Evolutionary conservation across 2,113 vertebrate genomes (phyloP).

Genomic region (Micromys minutus): DNA sequence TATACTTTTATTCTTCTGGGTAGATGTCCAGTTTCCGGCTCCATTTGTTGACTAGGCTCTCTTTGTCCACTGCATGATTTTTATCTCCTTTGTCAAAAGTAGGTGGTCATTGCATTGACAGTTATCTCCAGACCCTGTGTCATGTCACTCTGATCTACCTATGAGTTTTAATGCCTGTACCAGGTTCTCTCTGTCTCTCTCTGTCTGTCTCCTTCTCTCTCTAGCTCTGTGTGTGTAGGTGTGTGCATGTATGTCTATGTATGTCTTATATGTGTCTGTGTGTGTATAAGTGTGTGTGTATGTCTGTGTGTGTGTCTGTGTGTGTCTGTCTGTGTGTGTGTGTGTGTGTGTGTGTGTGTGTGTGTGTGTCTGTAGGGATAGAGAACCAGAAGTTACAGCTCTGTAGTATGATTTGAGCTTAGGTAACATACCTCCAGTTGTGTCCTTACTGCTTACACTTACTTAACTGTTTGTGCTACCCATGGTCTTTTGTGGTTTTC

Average conservation of each 20-base stretch:
- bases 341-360: neutral
- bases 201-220: neutral
- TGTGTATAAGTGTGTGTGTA: too few relatives aligned
- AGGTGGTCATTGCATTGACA: neutral
- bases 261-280: too few relatives aligned
- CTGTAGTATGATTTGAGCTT: neutral
- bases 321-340: neutral
- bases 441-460: neutral
- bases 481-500: neutral
- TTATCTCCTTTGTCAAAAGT: neutral
- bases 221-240: neutral
- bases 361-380: neutral
- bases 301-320: too few relatives aligned
- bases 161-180: neutral
- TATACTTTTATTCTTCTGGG: neutral
- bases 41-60: neutral
- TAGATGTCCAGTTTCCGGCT: neutral
- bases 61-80: neutral
- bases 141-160: neutral
- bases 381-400: neutral
- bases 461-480: neutral
- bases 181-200: neutral
- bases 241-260: too few relatives aligned
- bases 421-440: neutral
- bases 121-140: neutral